Evolutionary conservation across 2,797 vertebrate genomes (phyloP).

Genomic region (Anguilla pacifica): DNA sequence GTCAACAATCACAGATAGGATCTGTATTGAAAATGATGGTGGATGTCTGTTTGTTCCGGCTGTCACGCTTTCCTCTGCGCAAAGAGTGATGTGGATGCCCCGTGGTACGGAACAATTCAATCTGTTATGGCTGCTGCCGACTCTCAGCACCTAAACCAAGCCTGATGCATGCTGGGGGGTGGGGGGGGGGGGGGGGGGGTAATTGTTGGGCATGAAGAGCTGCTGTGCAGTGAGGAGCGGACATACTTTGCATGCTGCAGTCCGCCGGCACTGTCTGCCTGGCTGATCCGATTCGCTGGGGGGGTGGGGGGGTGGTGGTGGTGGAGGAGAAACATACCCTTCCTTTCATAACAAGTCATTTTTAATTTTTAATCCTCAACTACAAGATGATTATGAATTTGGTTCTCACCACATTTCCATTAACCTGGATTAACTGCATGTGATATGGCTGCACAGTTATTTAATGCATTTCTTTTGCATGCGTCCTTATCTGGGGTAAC

Average conservation of each 20-base stretch:
- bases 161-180: background rate
- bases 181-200: background rate
- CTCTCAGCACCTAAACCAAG: background rate
- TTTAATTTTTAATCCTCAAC: background rate
- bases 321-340: background rate
- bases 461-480: background rate
- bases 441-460: background rate
- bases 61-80: background rate
- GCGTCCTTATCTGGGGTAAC: background rate
- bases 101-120: slow-evolving; percentile 18
- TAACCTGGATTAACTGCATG: background rate
- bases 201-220: slow-evolving; percentile 6
- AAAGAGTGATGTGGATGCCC: slow-evolving; percentile 4
- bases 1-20: slow-evolving; percentile 12
- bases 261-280: background rate
- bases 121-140: slow-evolving; percentile 2
- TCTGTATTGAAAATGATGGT: slow-evolving; percentile 4
- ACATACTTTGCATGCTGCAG: background rate
- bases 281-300: slow-evolving; percentile 1
- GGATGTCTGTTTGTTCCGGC: slow-evolving; percentile 5
- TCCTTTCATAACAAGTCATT: background rate
- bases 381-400: background rate
- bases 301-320: background rate
- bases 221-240: background rate
- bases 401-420: background rate